Conservation (phyloP, 2,113 vertebrate genomes). For the Leptobrachium leishanense region DNA sequence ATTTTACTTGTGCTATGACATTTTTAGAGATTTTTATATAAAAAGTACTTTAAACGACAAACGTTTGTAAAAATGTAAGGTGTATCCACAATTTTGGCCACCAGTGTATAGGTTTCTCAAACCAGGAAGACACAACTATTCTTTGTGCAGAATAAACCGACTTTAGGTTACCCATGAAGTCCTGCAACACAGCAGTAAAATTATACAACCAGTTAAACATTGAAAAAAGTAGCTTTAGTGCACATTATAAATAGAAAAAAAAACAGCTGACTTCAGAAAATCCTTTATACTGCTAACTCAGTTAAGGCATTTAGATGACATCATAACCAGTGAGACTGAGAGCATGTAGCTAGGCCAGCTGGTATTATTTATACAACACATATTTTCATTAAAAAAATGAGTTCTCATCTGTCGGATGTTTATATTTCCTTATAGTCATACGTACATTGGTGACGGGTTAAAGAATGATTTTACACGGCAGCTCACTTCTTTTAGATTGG, state of each 20-base stretch:
- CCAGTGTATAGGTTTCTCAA: too few species aligned
- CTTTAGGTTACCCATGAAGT: too few species aligned
- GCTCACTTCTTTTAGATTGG: conserved; percentile 4
- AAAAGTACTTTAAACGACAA: conserved; percentile 14
- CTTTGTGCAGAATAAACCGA: too few species aligned
- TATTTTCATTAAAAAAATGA: conserved; percentile 52
- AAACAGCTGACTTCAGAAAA: conserved; percentile 73
- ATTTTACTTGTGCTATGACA: too few species aligned
- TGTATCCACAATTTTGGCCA: too few species aligned
- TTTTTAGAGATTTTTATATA: too few species aligned
- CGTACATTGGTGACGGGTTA: conserved; percentile 21
- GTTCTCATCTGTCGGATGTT: conserved; percentile 27
- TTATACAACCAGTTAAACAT: conserved; percentile 60
- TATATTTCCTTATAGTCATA: conserved; percentile 18
- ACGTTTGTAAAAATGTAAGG: conserved; percentile 26
- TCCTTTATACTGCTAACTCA: conserved; percentile 65
- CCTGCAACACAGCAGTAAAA: conserved; percentile 53
- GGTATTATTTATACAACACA: conserved; percentile 72
- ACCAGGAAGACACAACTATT: too few species aligned
- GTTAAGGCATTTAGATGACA: conserved; percentile 72
- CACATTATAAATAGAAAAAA: conserved; percentile 72
- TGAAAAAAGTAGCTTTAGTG: conserved; percentile 59
- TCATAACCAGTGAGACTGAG: conserved; percentile 68
- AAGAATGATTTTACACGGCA: conserved; percentile 21
- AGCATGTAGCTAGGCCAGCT: conserved; percentile 69